Evolutionary conservation across 2,113 vertebrate species (phyloP).

Genomic region (Rynchops niger): DNA sequence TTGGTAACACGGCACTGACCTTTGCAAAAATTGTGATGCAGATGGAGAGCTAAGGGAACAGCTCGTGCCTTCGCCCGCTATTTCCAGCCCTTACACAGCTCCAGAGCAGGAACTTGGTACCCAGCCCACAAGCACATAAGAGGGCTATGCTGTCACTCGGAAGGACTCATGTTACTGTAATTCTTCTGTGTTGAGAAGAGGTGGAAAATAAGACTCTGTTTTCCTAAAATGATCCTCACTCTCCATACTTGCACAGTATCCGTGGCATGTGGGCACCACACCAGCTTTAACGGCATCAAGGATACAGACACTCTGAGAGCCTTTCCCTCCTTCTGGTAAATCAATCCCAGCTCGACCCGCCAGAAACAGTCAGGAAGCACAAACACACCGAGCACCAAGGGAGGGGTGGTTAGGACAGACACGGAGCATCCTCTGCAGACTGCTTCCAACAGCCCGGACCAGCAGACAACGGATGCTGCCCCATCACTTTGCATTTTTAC

Average conservation of each 20-base stretch:
- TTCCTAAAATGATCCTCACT: background rate
- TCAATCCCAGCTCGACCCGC: background rate
- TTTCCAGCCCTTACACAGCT: slow-evolving; percentile 10
- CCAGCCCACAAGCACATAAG: background rate
- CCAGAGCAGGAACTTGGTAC: slow-evolving; percentile 20
- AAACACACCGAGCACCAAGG: accelerated
- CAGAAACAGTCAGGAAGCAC: background rate
- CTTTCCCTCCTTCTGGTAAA: background rate
- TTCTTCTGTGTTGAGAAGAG: background rate
- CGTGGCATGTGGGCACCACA: background rate
- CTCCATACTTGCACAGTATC: background rate
- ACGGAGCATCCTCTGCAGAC: background rate
- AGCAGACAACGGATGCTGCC: background rate
- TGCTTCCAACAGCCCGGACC: background rate
- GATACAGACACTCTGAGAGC: background rate
- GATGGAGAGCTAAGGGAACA: background rate
- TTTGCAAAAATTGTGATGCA: background rate
- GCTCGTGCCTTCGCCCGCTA: background rate
- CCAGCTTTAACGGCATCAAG: background rate
- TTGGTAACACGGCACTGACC: background rate
- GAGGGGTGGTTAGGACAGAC: background rate
- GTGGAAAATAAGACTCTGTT: slow-evolving; percentile 13
- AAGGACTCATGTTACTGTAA: slow-evolving; percentile 9
- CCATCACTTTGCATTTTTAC: background rate
- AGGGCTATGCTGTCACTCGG: background rate